These are phyloP conservation scores for rat (Rattus norvegicus) DNA, from an alignment of 2,113 vertebrate species.

Conservation along the genomic window DNA sequence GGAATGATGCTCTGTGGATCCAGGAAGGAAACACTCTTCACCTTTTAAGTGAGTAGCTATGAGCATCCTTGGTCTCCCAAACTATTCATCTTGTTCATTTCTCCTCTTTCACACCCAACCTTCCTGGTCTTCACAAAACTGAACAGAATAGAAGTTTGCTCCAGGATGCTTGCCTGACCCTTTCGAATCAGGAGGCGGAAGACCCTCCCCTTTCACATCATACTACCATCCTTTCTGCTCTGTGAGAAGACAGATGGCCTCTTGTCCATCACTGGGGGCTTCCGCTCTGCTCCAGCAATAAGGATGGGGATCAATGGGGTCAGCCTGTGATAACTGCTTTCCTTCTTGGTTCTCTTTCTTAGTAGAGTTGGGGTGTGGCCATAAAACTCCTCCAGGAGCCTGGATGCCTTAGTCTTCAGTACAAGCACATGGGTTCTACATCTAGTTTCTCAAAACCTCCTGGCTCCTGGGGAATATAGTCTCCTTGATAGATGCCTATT, in stretches of 20 bases:
- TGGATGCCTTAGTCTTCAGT: not conserved
- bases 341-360: not conserved
- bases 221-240: not conserved
- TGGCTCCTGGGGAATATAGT: not conserved
- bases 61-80: not conserved
- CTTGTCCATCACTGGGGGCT: not conserved
- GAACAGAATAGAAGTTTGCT: not conserved
- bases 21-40: not conserved
- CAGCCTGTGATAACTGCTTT: not conserved
- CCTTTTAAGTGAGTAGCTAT: not conserved
- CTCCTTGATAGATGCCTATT: not conserved
- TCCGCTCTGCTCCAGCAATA: too few species aligned
- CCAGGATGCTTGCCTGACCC: not conserved
- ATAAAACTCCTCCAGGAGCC: not conserved
- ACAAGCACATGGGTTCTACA: too few species aligned
- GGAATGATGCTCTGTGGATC: not conserved
- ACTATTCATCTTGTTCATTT: too few species aligned
- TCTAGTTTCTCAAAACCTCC: not conserved
- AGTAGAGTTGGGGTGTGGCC: not conserved
- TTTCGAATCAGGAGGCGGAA: not conserved
- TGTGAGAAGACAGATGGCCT: not conserved
- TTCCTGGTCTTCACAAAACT: not conserved
- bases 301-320: not conserved
- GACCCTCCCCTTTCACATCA: not conserved
- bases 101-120: not conserved